Base-by-base conservation (phyloP, 2,888 invertebrate genomes). In the Trisateles emortualis region DNA sequence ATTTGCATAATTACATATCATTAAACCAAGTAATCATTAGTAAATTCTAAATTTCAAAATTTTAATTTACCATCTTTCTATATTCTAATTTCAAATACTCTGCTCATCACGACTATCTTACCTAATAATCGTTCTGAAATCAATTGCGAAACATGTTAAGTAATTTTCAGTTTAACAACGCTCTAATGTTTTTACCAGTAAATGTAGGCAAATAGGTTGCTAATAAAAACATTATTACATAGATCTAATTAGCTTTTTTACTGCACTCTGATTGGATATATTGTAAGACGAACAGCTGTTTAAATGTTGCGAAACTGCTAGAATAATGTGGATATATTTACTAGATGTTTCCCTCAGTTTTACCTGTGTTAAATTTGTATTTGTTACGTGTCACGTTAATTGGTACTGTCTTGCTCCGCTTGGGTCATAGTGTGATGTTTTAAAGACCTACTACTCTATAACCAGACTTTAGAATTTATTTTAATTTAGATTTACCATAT, bases 251-350 rank as follows among this genome's bases (percentile, higher is more conserved):
- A 78, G 53, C 35, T 68, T 75, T 77, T 78, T 78, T 77, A 66
- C 64, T 47, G 44, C 62, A 70, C 63, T 68, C 68, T 78, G 80
- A 83, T 83, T 78, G 78, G 73, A 67, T 78, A 78, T 78, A 79
- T 74, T 78, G 78, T 78, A 68, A 64, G 6, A 61, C 46, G 53
- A 66, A 74, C 80, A 79, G 79, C 77, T 83, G 80, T 72, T 59
- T 62, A 59, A 47, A 64, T 71, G 64, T 66, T 58, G 57, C 60
- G 69, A 72, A 58, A 70, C 53, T 56, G 43, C 51, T 42, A 59
- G 11, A 35, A 55, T 74, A 73, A 40, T 63, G 43, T 70, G 69
- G 77, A 78, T 59, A 50, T 50, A n/a, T 39, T 46, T 43, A 30
- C 29, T 47, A 19, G 4, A 36, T 6, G n/a, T 26, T 26, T 8